Evolutionary conservation across 2,797 vertebrate species (phyloP).

Genomic region (Halcyon chelicuti): DNA sequence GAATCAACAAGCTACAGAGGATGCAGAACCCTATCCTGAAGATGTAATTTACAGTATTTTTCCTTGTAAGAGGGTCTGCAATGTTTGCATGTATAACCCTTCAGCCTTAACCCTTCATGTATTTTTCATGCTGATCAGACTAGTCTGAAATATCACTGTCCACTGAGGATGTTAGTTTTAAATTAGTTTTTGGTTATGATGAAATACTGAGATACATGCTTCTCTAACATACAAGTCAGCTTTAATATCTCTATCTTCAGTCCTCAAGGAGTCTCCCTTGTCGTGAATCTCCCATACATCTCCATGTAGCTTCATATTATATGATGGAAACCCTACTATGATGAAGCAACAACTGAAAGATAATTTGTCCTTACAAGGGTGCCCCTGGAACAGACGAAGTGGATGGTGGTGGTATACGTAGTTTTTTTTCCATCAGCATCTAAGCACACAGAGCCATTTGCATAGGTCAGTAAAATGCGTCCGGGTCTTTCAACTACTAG

Average conservation of each 20-base stretch:
- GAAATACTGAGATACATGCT: neutral
- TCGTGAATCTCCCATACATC: neutral
- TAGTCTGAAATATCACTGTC: neutral
- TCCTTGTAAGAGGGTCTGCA: neutral
- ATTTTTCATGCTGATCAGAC: neutral
- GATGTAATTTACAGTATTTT: neutral
- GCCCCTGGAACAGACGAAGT: constrained; percentile 87
- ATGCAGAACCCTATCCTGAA: neutral
- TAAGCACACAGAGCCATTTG: constrained; percentile 85
- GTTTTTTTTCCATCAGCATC: constrained; percentile 75
- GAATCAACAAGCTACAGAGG: neutral
- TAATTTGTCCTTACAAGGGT: constrained; percentile 80
- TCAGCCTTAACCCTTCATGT: neutral
- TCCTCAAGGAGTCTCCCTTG: neutral
- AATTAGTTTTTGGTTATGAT: neutral
- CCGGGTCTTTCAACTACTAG: constrained; percentile 83
- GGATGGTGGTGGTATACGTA: constrained; percentile 86
- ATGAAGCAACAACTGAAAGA: neutral
- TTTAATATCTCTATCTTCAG: neutral
- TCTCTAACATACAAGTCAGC: neutral
- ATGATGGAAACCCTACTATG: neutral
- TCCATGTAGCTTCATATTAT: neutral
- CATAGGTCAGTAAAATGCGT: constrained; percentile 88
- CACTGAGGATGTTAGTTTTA: neutral
- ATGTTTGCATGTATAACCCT: neutral